phyloP scores from a whole-genome alignment of 2,797 vertebrate genomes.

The Pantherophis alleghaniensis region DNA sequence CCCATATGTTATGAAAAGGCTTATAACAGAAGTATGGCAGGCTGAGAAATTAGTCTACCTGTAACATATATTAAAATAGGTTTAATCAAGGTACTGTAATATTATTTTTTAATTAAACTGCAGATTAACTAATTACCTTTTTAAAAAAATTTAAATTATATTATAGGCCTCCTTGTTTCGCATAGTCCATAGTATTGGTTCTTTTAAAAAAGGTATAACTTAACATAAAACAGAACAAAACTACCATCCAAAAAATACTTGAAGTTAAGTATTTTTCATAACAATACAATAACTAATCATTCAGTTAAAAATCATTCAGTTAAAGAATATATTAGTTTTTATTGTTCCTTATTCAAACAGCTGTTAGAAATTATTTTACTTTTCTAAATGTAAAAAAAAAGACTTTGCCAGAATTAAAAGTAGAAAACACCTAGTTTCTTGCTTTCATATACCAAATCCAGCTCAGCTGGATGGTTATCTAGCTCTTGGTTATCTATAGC shows the following conservation, averaged over 20 bases:
- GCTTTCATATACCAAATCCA: conserved; percentile 5
- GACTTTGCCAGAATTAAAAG: neutral
- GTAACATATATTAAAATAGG: neutral
- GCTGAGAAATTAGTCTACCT: neutral
- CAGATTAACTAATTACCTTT: neutral
- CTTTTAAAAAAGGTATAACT: neutral
- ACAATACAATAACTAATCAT: neutral
- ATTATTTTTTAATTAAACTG: neutral
- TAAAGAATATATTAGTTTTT: neutral
- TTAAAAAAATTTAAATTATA: neutral
- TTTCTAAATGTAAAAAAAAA: neutral
- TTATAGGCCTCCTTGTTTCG: neutral
- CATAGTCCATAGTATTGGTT: neutral
- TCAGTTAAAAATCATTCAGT: neutral
- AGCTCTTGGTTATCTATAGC: neutral
- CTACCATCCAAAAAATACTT: neutral
- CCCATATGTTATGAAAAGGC: neutral
- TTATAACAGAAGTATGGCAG: neutral
- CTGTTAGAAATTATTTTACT: neutral
- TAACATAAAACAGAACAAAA: neutral
- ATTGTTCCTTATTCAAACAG: neutral
- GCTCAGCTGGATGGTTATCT: neutral
- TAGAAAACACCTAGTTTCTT: neutral
- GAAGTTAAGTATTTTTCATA: neutral
- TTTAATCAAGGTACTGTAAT: neutral